Evolutionary conservation across 2,797 vertebrate species (phyloP), one percentile per base, ranked within the genome.

Genomic region (Urophycis tenuis): DNA sequence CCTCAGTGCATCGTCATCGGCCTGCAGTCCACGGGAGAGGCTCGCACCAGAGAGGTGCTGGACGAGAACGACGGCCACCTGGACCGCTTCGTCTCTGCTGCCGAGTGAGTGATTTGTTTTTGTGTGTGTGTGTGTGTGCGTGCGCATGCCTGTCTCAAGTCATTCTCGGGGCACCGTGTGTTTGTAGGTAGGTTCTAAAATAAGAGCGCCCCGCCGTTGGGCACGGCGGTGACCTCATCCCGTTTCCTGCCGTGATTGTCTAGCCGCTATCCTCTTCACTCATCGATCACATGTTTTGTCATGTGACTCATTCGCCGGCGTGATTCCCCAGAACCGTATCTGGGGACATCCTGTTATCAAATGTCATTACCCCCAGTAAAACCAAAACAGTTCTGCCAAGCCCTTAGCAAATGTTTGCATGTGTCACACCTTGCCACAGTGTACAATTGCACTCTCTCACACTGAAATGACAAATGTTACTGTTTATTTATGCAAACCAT

Each of bases 21-120:
- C 22, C 93, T 99, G 82, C 98, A 99, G 93, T 99, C 98, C n/a
- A 99, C 97, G 0, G 98, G 98, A 0, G 97, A 99, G 89, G 97
- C 97, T 0, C 95, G 98, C 29, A 99, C 98, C 72, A 93, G 97
- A 76, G 98, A 99, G 78, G 98, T 99, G 75, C 90, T 99, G 82
- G 98, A 96, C 0, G 96, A 98, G 89, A 99, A 97, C 0, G 97
- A 99, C 0, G 97, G 98, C 0, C 96, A 93, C 6, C 93, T 99
- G 0, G 94, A 98, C 87, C 93, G 95, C 91, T 99, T 99, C 73
- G 97, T 99, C 15, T 99, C 98, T 0, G 98, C 98, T 4, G 97
- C 98, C 4, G 97, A 97, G 96, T 97, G 85, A 96, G 96, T 95
- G 35, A 35, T 76, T 29, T 25, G 8, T 11, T 39, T 9, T 39